Conservation (phyloP, 2,113 vertebrate genomes). For the Mohoua ochrocephala region DNA sequence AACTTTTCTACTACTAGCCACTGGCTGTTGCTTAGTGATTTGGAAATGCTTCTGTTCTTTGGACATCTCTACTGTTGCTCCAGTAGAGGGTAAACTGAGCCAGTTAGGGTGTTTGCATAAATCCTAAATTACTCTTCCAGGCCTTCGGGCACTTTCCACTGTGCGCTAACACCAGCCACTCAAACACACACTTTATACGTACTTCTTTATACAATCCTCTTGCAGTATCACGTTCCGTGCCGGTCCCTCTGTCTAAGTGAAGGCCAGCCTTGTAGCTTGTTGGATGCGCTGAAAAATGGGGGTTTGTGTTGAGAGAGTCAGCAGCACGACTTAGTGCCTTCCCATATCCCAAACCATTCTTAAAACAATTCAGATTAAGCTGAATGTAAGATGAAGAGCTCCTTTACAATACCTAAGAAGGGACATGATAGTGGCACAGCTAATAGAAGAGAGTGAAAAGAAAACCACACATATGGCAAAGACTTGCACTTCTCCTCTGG, state of each 20-base stretch:
- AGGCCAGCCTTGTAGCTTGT: background rate
- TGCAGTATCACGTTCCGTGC: background rate
- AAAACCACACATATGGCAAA: fast-evolving
- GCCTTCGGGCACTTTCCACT: background rate
- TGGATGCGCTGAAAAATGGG: background rate
- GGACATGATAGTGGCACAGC: background rate
- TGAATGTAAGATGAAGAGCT: background rate
- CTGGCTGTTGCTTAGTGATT: background rate
- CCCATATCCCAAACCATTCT: background rate
- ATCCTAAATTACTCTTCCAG: background rate
- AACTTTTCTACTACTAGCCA: background rate
- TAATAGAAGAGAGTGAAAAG: background rate
- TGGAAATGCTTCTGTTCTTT: background rate
- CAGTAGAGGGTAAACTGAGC: background rate
- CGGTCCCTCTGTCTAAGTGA: background rate
- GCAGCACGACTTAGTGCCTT: background rate
- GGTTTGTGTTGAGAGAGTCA: background rate
- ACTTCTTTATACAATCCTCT: background rate
- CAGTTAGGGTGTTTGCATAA: background rate
- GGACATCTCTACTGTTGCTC: background rate
- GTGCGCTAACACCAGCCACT: background rate
- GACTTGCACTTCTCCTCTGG: background rate
- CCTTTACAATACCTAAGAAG: background rate
- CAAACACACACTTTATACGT: background rate
- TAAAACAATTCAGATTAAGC: background rate